These are phyloP conservation scores for Collichthys lucidus DNA, from an alignment of 2,113 vertebrate genomes.

Conservation along the genomic window DNA sequence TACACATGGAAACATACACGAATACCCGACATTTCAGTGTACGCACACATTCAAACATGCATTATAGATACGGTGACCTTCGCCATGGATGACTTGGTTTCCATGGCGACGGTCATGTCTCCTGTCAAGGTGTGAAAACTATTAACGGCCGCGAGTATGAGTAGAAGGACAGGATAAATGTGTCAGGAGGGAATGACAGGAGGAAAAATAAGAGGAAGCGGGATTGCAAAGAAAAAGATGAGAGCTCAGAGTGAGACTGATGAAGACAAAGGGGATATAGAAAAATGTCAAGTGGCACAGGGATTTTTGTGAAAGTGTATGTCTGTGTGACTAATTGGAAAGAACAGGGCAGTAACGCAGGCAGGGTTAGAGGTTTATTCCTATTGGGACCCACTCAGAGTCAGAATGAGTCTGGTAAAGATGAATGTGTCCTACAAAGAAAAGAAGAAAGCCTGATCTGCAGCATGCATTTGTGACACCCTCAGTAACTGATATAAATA, in stretches of 20 bases:
- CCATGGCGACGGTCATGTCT: slow-evolving; percentile 3
- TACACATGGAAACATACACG: slow-evolving; percentile 19
- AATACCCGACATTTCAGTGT: neutral
- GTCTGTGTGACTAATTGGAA: slow-evolving; percentile 44
- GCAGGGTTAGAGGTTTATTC: slow-evolving; percentile 22
- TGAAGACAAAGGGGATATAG: neutral
- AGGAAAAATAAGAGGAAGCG: slow-evolving; percentile 1
- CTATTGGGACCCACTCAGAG: slow-evolving; percentile 6
- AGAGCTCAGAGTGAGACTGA: slow-evolving; percentile 1
- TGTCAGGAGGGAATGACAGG: neutral
- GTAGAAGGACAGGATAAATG: neutral
- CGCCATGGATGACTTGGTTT: slow-evolving; percentile 22
- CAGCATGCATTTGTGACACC: neutral
- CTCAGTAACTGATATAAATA: neutral
- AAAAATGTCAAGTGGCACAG: neutral
- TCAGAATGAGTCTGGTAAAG: slow-evolving; percentile 11
- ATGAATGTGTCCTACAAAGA: neutral
- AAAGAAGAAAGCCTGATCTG: neutral
- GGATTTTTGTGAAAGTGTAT: neutral
- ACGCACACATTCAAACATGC: slow-evolving; percentile 1
- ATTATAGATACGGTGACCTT: slow-evolving; percentile 27
- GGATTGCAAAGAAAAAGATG: neutral
- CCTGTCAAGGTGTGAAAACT: slow-evolving; percentile 9
- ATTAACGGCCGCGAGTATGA: neutral
- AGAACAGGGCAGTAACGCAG: slow-evolving; percentile 20